A percentile compares a stretch with the other conserved stretches of the same genome.
Evolutionary conservation across 2,888 invertebrate genomes (phyloP).

Genomic region (Cinara cedri): DNA sequence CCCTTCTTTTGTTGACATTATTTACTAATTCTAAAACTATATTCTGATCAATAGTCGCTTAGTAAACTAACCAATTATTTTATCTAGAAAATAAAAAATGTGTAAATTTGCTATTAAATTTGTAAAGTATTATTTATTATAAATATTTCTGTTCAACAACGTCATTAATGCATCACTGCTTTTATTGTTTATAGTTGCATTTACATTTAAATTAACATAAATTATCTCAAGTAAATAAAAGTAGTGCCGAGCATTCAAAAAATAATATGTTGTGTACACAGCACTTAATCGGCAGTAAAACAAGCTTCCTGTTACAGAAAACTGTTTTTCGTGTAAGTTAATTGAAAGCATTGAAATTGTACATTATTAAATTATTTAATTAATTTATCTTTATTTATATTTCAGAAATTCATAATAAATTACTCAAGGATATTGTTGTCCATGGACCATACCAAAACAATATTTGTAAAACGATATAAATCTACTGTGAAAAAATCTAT

Average conservation of each 20-base stretch:
- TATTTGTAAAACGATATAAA: background rate
- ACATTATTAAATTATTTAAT: background rate
- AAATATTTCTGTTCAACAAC: no score
- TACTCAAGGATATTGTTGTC: background rate
- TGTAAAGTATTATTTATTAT: no score
- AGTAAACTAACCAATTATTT: no score
- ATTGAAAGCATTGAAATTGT: constrained; percentile 3
- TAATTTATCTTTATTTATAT: background rate
- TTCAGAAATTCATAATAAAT: background rate
- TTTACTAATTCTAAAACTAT: no score
- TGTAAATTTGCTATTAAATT: no score
- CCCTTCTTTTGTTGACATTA: no score
- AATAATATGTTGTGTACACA: constrained; percentile 10
- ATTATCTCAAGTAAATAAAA: background rate
- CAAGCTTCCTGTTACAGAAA: background rate
- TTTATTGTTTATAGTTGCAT: background rate
- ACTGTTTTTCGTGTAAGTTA: constrained; percentile 4
- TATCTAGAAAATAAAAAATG: no score
- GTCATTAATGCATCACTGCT: background rate
- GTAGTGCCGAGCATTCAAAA: background rate
- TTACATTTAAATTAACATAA: background rate
- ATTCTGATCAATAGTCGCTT: no score
- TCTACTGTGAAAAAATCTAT: background rate
- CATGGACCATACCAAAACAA: background rate
- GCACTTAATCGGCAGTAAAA: background rate